Evolutionary conservation across 2,113 vertebrate species (phyloP).

Genomic region (Meleagris gallopavo): DNA sequence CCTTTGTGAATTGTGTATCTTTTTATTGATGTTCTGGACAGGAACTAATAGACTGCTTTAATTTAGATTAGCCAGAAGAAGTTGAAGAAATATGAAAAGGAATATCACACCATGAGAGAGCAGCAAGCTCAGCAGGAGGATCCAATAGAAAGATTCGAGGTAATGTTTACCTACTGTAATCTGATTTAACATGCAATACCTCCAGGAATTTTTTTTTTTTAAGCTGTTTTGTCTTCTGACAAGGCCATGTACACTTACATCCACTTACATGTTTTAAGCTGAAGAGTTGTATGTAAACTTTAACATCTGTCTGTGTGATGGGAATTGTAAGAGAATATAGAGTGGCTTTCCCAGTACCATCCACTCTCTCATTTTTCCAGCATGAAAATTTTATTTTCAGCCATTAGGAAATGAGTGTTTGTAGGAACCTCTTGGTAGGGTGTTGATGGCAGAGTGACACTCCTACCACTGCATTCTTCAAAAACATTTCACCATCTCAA

Average conservation of each 20-base stretch:
- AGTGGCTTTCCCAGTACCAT: not conserved
- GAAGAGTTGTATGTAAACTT: not conserved
- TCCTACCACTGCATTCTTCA: not conserved
- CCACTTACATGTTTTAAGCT: not conserved
- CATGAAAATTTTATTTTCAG: not conserved
- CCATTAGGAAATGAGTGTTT: not conserved
- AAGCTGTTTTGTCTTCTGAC: not conserved
- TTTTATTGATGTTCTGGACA: not conserved
- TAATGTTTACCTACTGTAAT: constrained; percentile 48
- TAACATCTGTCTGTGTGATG: not conserved
- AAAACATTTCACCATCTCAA: not conserved
- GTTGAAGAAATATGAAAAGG: constrained; percentile 97
- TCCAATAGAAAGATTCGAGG: constrained; percentile 96
- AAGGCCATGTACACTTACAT: no score
- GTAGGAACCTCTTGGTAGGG: not conserved
- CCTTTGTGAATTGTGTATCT: not conserved
- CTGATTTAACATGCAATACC: not conserved
- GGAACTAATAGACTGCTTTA: constrained; percentile 57
- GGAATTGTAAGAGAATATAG: not conserved
- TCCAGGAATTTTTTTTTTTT: not conserved
- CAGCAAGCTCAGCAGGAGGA: constrained; percentile 98
- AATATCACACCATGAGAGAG: constrained; percentile 94
- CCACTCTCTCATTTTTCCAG: not conserved
- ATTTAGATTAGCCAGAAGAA: constrained; percentile 97
- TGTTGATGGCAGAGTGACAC: not conserved